Percentiles rank a stretch among this genome's conserved stretches.
These are phyloP conservation scores for Drosophila asahinai DNA, from an alignment of 1,140 invertebrate genomes.

Conservation along the genomic window DNA sequence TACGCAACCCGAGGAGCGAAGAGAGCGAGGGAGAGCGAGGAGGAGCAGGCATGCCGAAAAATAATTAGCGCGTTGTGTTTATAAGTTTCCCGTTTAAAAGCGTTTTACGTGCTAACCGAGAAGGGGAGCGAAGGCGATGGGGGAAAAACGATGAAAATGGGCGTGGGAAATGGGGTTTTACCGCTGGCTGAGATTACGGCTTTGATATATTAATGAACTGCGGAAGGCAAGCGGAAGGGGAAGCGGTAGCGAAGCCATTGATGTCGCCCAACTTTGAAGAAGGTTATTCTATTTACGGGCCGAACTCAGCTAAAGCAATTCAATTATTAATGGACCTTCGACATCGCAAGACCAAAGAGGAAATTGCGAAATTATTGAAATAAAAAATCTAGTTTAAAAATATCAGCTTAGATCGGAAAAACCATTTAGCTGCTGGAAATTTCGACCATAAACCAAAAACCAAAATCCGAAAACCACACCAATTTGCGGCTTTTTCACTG, in stretches of 20 bases:
- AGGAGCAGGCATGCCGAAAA: slow-evolving; percentile 39
- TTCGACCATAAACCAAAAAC: background rate
- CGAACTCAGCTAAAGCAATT: slow-evolving; percentile 3
- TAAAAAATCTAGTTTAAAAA: background rate
- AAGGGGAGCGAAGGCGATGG: background rate
- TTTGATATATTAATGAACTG: slow-evolving; percentile 69
- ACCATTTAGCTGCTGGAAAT: too few relatives aligned
- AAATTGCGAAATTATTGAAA: background rate
- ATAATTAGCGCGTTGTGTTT: slow-evolving; percentile 74
- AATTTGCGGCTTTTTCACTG: slow-evolving; percentile 64
- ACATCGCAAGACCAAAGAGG: background rate
- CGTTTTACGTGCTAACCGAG: slow-evolving; percentile 45
- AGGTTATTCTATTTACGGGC: slow-evolving; percentile 27
- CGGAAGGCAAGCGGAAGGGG: background rate
- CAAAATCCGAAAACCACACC: slow-evolving; percentile 51
- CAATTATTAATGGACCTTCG: slow-evolving; percentile 30
- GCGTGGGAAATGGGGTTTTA: slow-evolving; percentile 7
- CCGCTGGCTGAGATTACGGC: slow-evolving; percentile 42
- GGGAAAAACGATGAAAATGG: slow-evolving; percentile 1
- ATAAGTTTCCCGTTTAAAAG: slow-evolving; percentile 72
- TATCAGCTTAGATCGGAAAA: background rate
- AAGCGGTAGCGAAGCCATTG: slow-evolving; percentile 1
- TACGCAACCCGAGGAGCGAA: slow-evolving; percentile 9
- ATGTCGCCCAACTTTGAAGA: slow-evolving; percentile 22
- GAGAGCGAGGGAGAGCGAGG: background rate